A percentile compares a stretch with the other conserved stretches of the same genome.
phyloP scores from a whole-genome alignment of 2,113 vertebrate genomes.

The Fulmarus glacialis region DNA sequence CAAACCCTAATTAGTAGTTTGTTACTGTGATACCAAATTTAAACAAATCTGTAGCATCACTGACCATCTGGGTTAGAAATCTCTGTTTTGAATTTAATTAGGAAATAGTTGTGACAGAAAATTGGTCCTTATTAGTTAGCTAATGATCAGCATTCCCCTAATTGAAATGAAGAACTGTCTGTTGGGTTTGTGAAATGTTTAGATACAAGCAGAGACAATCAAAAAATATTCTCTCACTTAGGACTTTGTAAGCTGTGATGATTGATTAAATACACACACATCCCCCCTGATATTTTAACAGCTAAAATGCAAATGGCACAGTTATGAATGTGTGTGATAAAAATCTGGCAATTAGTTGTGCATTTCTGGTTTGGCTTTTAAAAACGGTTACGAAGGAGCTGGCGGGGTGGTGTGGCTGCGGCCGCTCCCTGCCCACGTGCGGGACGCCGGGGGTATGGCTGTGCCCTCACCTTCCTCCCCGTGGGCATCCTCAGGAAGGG shows the following conservation, averaged over 20 bases:
- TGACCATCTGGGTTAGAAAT: constrained; percentile 82
- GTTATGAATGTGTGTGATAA: neutral
- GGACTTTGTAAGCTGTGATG: neutral
- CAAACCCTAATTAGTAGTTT: constrained; percentile 85
- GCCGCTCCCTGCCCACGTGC: rapidly evolving
- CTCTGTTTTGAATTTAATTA: constrained; percentile 82
- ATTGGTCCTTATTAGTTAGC: constrained; percentile 79
- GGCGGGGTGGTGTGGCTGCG: neutral
- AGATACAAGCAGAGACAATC: constrained; percentile 47
- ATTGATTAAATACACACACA: neutral
- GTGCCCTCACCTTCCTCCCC: neutral
- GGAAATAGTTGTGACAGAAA: constrained; percentile 80
- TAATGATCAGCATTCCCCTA: constrained; percentile 74
- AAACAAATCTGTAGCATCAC: constrained; percentile 80
- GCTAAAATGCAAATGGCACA: constrained; percentile 17
- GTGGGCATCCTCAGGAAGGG: rapidly evolving
- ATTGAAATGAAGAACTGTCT: constrained; percentile 78
- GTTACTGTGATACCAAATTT: constrained; percentile 82
- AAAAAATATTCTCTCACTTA: constrained; percentile 52
- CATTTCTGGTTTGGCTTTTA: neutral
- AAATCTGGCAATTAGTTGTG: neutral
- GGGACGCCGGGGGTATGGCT: rapidly evolving
- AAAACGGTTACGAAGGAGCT: rapidly evolving
- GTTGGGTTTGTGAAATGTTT: constrained; percentile 49
- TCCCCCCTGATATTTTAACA: neutral